phyloP scores from a whole-genome alignment of 1,140 invertebrate species.

The Druon quercuslanigerum region DNA sequence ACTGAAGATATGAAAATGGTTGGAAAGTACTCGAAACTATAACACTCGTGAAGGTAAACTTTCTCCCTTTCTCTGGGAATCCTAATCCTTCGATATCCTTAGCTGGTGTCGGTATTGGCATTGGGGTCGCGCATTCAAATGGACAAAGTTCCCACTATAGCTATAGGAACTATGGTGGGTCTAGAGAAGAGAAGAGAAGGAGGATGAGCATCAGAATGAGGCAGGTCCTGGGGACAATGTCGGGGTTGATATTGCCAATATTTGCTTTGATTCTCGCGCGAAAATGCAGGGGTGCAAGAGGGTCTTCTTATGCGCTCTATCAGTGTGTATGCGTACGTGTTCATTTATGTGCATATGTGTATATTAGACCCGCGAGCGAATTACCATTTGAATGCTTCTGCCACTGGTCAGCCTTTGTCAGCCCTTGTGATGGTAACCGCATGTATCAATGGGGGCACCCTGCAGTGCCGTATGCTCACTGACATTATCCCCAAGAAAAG shows the following conservation, averaged over 20 bases:
- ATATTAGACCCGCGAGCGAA: slow-evolving; percentile 67
- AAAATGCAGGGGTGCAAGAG: slow-evolving; percentile 49
- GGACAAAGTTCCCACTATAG: slow-evolving; percentile 57
- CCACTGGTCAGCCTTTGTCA: slow-evolving; percentile 70
- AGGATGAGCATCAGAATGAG: slow-evolving; percentile 45
- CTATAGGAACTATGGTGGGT: slow-evolving; percentile 34
- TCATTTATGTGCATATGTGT: slow-evolving; percentile 47
- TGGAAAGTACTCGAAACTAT: slow-evolving; percentile 11
- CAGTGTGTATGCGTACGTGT: slow-evolving; percentile 37
- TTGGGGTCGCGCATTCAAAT: slow-evolving; percentile 61
- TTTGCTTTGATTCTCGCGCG: slow-evolving; percentile 73
- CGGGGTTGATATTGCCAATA: slow-evolving; percentile 74
- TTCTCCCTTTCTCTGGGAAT: neutral
- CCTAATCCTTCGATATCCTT: slow-evolving; percentile 11
- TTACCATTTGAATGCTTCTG: slow-evolving; percentile 73
- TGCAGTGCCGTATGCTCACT: slow-evolving; percentile 49
- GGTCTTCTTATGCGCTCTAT: slow-evolving; percentile 46
- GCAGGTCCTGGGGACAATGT: slow-evolving; percentile 62
- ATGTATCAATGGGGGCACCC: slow-evolving; percentile 52
- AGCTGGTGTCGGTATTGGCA: slow-evolving; percentile 49
- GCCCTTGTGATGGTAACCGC: slow-evolving; percentile 57
- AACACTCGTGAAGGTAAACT: slow-evolving; percentile 29
- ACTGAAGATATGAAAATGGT: slow-evolving; percentile 28
- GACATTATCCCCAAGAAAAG: slow-evolving; percentile 2
- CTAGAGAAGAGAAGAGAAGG: slow-evolving; percentile 19